Conservation (phyloP, 2,113 vertebrate genomes). For the Pyrgilauda ruficollis region DNA sequence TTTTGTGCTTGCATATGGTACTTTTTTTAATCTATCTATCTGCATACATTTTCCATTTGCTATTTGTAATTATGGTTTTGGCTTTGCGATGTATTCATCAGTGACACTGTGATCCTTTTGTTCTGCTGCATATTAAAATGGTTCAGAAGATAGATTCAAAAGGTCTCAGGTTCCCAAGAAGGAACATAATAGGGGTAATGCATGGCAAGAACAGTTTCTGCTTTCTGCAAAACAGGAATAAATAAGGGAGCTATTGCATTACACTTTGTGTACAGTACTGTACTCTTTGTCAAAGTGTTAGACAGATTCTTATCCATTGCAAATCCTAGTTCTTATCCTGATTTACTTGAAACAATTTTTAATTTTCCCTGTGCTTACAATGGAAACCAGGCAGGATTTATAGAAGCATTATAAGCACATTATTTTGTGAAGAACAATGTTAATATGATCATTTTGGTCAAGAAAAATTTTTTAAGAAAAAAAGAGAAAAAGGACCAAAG, state of each 20-base stretch:
- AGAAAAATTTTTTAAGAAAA: background rate
- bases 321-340: slow-evolving; percentile 35
- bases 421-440: background rate
- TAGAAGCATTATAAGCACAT: background rate
- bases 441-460: slow-evolving; percentile 6
- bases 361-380: background rate
- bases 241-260: slow-evolving; percentile 54
- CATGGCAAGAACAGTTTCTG: slow-evolving; percentile 66
- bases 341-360: slow-evolving; percentile 46
- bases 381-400: slow-evolving; percentile 26
- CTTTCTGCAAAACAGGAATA: slow-evolving; percentile 66
- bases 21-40: slow-evolving; percentile 42
- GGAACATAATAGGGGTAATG: slow-evolving; percentile 65
- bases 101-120: slow-evolving; percentile 70
- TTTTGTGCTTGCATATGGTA: slow-evolving; percentile 61
- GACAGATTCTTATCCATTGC: slow-evolving; percentile 37
- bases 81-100: slow-evolving; percentile 53
- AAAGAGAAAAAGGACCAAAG: background rate
- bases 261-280: slow-evolving; percentile 20
- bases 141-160: slow-evolving; percentile 70
- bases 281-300: slow-evolving; percentile 48
- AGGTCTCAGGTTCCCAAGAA: slow-evolving; percentile 69
- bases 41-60: slow-evolving; percentile 64
- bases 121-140: slow-evolving; percentile 72
- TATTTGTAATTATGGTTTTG: slow-evolving; percentile 69